Conservation (phyloP, 2,113 vertebrate genomes). For the Macaca nemestrina region DNA sequence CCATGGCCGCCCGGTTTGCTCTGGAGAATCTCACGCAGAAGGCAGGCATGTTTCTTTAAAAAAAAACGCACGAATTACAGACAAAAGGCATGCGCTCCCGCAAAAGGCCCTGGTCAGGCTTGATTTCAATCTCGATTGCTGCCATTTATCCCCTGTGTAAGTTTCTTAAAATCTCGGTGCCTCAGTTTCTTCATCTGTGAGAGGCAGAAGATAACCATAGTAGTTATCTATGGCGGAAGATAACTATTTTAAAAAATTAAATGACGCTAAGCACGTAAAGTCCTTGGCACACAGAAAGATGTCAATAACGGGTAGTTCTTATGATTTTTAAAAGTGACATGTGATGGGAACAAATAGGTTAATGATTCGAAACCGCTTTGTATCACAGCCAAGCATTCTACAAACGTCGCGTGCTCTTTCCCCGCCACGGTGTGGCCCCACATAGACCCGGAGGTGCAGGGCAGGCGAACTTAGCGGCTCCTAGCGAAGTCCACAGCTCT, state of each 20-base stretch:
- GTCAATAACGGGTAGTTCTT: neutral
- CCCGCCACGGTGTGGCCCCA: neutral
- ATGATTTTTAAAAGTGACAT: neutral
- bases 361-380: neutral
- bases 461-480: accelerated
- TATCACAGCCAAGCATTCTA: too few relatives aligned
- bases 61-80: neutral
- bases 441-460: too few relatives aligned
- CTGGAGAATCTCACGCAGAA: neutral
- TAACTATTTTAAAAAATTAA: neutral
- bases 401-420: neutral
- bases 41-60: neutral
- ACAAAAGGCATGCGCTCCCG: neutral
- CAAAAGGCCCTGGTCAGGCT: neutral
- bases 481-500: neutral
- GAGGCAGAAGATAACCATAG: neutral
- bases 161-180: neutral
- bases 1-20: neutral
- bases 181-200: neutral
- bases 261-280: neutral
- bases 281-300: neutral
- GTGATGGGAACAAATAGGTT: neutral
- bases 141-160: neutral
- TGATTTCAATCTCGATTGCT: neutral
- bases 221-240: too few relatives aligned